These are phyloP conservation scores for Brachyptera putata DNA, from an alignment of 2,888 invertebrate species.

Conservation along the genomic window DNA sequence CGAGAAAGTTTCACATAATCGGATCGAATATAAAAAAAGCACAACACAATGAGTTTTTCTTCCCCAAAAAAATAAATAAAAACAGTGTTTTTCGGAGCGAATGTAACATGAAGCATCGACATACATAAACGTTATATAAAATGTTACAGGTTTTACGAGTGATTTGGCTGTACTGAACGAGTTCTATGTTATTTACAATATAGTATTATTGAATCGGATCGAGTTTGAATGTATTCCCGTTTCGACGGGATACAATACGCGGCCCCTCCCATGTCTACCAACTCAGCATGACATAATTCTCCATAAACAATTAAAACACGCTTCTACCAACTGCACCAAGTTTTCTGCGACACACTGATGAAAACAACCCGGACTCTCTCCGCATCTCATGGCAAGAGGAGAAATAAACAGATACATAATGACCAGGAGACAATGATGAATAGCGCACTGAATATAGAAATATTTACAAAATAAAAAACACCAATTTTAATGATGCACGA, in stretches of 20 bases:
- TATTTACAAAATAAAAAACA: constrained; percentile 39
- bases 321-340: neutral
- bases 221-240: neutral
- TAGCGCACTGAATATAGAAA: constrained; percentile 38
- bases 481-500: constrained; percentile 29
- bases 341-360: constrained; percentile 1
- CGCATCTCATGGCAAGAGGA: constrained; percentile 35
- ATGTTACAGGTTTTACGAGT: constrained; percentile 10
- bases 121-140: neutral
- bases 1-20: too few relatives aligned
- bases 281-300: constrained; percentile 10
- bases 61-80: constrained; percentile 21
- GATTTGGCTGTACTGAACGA: constrained; percentile 8
- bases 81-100: neutral
- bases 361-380: neutral
- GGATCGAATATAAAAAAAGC: constrained; percentile 25
- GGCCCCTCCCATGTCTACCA: constrained; percentile 15
- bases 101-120: constrained; percentile 1
- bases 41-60: constrained; percentile 30
- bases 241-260: neutral
- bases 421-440: constrained; percentile 39
- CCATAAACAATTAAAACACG: constrained; percentile 9
- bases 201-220: neutral
- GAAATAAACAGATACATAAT: constrained; percentile 38
- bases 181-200: neutral